These are phyloP conservation scores for Eidolon dupreanum DNA, from an alignment of 2,797 vertebrate genomes.

Conservation along the genomic window DNA sequence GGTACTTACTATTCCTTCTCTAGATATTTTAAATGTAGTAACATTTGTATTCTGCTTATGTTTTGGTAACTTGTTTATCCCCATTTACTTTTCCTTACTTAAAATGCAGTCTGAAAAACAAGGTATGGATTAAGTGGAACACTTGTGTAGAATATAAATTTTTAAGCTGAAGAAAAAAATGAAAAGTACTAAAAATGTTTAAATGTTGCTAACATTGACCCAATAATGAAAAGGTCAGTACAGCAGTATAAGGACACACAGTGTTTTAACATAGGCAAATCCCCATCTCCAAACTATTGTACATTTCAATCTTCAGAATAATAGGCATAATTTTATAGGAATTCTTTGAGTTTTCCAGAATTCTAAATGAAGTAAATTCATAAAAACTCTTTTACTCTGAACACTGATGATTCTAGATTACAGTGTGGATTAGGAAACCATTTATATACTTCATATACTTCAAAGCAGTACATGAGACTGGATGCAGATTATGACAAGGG, in stretches of 20 bases:
- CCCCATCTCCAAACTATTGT: not conserved
- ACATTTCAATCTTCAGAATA: not conserved
- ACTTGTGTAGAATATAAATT: not conserved
- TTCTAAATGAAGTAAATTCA: not conserved
- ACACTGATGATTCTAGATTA: not conserved
- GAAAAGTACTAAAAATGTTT: not conserved
- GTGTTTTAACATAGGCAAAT: not conserved
- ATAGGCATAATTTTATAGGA: not conserved
- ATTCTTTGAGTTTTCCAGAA: not conserved
- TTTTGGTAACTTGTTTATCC: constrained; percentile 57
- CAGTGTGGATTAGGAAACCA: not conserved
- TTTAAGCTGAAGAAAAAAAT: constrained; percentile 22
- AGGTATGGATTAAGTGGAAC: not conserved
- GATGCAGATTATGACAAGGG: not conserved
- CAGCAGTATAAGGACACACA: not conserved
- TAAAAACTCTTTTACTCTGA: no score
- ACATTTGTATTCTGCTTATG: constrained; percentile 66
- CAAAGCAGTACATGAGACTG: not conserved
- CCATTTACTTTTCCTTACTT: constrained; percentile 58
- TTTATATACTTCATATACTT: not conserved
- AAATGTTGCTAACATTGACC: not conserved
- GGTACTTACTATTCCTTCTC: constrained; percentile 69
- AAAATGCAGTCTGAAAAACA: not conserved
- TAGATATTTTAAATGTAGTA: constrained; percentile 75
- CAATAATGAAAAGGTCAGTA: not conserved